Evolutionary conservation across 1,140 invertebrate species (phyloP).

Genomic region (Trichonephila inaurata): DNA sequence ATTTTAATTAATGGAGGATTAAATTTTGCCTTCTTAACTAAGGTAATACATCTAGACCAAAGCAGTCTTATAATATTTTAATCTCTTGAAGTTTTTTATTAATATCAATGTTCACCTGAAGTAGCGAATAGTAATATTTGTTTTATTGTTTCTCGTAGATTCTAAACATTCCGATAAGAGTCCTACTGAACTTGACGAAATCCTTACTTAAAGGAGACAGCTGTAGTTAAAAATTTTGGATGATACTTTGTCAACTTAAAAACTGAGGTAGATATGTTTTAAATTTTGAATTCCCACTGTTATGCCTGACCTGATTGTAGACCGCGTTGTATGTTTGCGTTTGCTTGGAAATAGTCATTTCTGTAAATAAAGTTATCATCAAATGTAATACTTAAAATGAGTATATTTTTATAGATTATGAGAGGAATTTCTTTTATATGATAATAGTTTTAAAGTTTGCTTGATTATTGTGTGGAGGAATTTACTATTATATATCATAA

Average conservation of each 20-base stretch:
- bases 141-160: slow-evolving; percentile 33
- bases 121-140: not conserved
- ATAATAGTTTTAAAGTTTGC: too few relatives aligned
- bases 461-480: too few relatives aligned
- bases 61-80: not conserved
- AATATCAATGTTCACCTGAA: not conserved
- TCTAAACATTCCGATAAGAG: slow-evolving; percentile 25
- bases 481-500: too few relatives aligned
- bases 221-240: not conserved
- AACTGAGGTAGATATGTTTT: not conserved
- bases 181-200: not conserved
- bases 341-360: too few relatives aligned
- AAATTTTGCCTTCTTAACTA: slow-evolving; percentile 6
- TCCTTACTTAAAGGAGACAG: not conserved
- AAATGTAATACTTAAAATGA: too few relatives aligned
- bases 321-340: not conserved
- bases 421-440: too few relatives aligned
- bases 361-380: too few relatives aligned
- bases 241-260: not conserved
- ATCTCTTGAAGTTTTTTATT: not conserved
- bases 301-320: not conserved
- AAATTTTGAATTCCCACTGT: not conserved
- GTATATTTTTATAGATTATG: too few relatives aligned
- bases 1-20: slow-evolving; percentile 14
- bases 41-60: not conserved